phyloP scores from a whole-genome alignment of 2,113 vertebrate genomes.

The Oostethus manadensis region DNA sequence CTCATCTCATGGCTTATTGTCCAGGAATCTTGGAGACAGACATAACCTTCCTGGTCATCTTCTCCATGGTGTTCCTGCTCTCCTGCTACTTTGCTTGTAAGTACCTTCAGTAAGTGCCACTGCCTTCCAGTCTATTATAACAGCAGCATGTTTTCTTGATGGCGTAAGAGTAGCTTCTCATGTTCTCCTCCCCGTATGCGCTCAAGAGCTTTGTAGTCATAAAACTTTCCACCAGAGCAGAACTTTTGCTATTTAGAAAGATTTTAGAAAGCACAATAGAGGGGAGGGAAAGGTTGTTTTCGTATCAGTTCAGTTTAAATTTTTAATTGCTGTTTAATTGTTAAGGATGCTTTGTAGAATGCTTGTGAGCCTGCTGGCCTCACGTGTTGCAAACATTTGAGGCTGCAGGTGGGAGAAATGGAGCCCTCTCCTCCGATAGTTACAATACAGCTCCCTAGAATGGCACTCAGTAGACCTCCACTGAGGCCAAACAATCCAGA shows the following conservation, averaged over 20 bases:
- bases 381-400: not conserved
- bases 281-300: not conserved
- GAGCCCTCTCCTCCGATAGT: not conserved
- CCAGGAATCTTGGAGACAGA: conserved; percentile 90
- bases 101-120: conserved; percentile 50
- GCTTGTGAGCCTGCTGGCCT: not conserved
- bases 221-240: not conserved
- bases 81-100: conserved; percentile 91
- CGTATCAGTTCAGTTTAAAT: conserved; percentile 1
- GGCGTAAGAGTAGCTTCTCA: conserved; percentile 44
- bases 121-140: conserved; percentile 26
- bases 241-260: not conserved
- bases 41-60: conserved; percentile 87
- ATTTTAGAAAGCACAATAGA: not conserved
- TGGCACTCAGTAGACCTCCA: not conserved
- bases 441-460: not conserved
- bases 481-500: not conserved
- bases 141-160: conserved; percentile 47
- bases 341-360: too few species aligned
- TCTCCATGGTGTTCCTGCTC: conserved; percentile 80
- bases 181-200: conserved; percentile 32
- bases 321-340: not conserved
- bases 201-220: conserved; percentile 1
- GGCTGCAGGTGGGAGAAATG: not conserved
- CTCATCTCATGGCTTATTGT: conserved; percentile 1